Conservation (phyloP, 1,140 invertebrate species). For the Polypedilum vanderplanki region DNA sequence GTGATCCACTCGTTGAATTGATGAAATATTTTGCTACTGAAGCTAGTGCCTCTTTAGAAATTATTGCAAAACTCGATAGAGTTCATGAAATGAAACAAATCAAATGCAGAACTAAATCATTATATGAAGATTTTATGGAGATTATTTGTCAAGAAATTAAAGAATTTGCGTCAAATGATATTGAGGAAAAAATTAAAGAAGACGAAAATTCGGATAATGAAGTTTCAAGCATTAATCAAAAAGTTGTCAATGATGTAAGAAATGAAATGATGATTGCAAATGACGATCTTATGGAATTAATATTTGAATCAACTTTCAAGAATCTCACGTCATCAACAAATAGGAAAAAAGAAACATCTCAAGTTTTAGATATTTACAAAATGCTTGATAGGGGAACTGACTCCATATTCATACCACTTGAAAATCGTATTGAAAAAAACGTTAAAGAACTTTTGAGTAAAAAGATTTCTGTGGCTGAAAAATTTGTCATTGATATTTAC, state of each 20-base stretch:
- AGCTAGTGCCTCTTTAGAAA: slow-evolving; percentile 37
- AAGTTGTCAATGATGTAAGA: neutral
- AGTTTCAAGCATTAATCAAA: neutral
- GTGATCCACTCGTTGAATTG: slow-evolving; percentile 35
- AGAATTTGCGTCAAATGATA: neutral
- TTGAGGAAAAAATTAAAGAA: neutral
- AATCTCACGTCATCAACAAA: neutral
- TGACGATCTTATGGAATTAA: neutral
- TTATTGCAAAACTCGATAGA: slow-evolving; percentile 36
- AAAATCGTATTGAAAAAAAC: slow-evolving; percentile 24
- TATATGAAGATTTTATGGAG: slow-evolving; percentile 28
- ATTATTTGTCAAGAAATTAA: neutral
- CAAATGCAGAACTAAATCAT: neutral
- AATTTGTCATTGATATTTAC: slow-evolving; percentile 38
- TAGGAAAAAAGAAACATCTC: slow-evolving; percentile 29
- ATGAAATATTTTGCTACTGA: slow-evolving; percentile 36
- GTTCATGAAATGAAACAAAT: slow-evolving; percentile 34
- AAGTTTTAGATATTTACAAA: neutral
- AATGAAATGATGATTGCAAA: neutral
- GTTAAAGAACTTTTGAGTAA: slow-evolving; percentile 33
- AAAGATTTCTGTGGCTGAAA: slow-evolving; percentile 35
- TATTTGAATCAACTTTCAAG: neutral
- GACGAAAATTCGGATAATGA: neutral
- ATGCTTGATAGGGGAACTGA: neutral
- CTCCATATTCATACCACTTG: neutral